Evolutionary conservation across 2,888 invertebrate species (phyloP), one percentile per base, ranked within the genome.

Genomic region (Marronus borbonicus): DNA sequence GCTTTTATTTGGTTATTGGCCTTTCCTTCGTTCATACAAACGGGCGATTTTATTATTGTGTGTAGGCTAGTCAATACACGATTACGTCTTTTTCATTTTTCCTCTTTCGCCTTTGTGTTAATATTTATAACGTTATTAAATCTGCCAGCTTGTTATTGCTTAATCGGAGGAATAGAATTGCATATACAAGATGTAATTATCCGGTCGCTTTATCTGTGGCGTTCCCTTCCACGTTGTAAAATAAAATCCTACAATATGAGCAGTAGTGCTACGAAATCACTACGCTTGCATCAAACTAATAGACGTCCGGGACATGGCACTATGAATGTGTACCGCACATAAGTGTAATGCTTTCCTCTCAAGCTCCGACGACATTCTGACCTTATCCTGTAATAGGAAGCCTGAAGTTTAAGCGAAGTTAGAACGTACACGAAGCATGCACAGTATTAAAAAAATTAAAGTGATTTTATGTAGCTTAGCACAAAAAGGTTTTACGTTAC

Each of bases 1-100:
- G 28, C 68, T 49, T 68, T 68, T 68, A 68, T 50, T 68, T 68
- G 68, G 68, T 68, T 68, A 68, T 68, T 68, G 50, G 50, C 68
- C 68, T 68, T 68, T 68, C 50, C 28, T n/a, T 50, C 50, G 28
- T 50, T 65, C 14, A 3, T n/a, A 28, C n/a, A 50, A 50, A 68
- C 50, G 24, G 17, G 7, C 68, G 49, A 28, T 14, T 68, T 68
- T 68, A 68, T 50, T 68, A 8, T 20, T 20, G 28, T 68, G 28
- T 50, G 28, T 68, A 44, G 65, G 44, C 65, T 39, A 39, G 39
- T 44, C 65, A n/a, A 66, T 66, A 20, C 20, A 39, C 65, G 44
- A 66, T 17, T 66, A 62, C 62, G 12, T 10, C 28, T 62, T 62
- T 62, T 31, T 62, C 31, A 31, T 62, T 62, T 55, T 62, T 62